Evolutionary conservation across 92 coral and sea anemone genomes (phyloP).

Genomic region (Porites rus): DNA sequence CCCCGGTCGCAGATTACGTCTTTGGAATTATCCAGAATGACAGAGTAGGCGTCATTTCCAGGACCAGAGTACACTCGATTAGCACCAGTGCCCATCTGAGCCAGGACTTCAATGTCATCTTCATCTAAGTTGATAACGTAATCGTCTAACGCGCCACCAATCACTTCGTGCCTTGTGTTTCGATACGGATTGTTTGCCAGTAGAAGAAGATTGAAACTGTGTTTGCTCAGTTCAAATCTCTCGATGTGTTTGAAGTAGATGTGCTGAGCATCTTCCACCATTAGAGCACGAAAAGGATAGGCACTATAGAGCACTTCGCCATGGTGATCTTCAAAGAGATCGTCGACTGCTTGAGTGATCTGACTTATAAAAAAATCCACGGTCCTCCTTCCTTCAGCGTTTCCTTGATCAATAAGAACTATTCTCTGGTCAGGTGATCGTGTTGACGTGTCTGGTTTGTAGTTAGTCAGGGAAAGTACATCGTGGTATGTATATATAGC

Average conservation of each 20-base stretch:
- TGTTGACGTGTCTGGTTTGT: background rate
- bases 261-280: background rate
- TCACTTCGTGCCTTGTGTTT: background rate
- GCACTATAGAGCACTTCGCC: background rate
- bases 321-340: background rate
- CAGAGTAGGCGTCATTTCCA: conserved; percentile 12
- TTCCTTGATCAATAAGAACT: background rate
- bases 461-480: conserved; percentile 9
- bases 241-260: conserved; percentile 11
- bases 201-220: background rate
- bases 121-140: conserved; percentile 6
- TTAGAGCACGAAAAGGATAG: background rate
- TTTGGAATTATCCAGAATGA: background rate
- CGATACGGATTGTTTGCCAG: background rate
- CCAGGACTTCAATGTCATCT: background rate
- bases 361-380: background rate
- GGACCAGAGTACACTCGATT: conserved; percentile 31
- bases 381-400: background rate
- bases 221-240: conserved; percentile 32
- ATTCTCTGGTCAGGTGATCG: background rate
- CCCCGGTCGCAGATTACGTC: conserved; percentile 25
- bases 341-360: background rate
- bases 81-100: conserved; percentile 17
- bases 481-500: background rate
- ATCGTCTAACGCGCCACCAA: conserved; percentile 3